These are phyloP conservation scores for Drepana arcuata DNA, from an alignment of 1,140 invertebrate species.

Conservation along the genomic window DNA sequence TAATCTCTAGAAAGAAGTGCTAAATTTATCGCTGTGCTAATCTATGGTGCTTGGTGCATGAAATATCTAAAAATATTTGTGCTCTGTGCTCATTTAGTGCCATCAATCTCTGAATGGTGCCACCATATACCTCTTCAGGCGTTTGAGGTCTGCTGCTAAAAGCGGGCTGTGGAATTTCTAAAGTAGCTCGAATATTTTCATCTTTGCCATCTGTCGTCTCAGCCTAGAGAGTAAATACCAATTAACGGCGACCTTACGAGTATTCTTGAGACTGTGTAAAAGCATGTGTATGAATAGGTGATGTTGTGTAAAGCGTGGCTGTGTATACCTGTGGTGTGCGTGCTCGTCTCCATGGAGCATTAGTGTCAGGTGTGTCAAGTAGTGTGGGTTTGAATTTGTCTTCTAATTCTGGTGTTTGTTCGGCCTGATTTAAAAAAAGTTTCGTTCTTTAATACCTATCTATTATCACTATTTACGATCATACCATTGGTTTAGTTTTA, in stretches of 20 bases:
- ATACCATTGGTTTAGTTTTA: conserved; percentile 9
- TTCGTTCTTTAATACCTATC: background rate
- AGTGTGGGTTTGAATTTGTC: conserved; percentile 54
- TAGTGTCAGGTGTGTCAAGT: conserved; percentile 35
- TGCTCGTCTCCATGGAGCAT: conserved; percentile 45
- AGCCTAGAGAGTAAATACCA: conserved; percentile 57
- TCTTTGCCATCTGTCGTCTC: conserved; percentile 39
- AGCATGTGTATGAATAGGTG: conserved; percentile 9
- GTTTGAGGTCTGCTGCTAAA: conserved; percentile 42
- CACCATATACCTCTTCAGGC: conserved; percentile 49
- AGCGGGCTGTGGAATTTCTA: conserved; percentile 48
- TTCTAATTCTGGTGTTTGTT: conserved; percentile 58
- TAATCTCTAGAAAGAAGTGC: conserved; percentile 13
- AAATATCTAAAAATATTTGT: too few species aligned
- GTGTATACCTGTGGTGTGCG: conserved; percentile 48
- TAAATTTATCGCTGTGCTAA: conserved; percentile 13
- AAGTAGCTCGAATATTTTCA: conserved; percentile 36
- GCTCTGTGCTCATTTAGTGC: conserved; percentile 32
- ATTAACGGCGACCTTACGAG: conserved; percentile 47
- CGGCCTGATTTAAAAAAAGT: conserved; percentile 37
- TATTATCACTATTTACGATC: conserved; percentile 3
- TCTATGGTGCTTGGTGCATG: conserved; percentile 10
- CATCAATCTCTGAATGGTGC: conserved; percentile 25
- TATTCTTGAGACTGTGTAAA: conserved; percentile 8
- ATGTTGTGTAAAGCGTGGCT: conserved; percentile 15